A percentile compares a stretch with the other conserved stretches of the same genome.
Conservation (phyloP, 1,140 invertebrate species). For the Nebria ingens region DNA sequence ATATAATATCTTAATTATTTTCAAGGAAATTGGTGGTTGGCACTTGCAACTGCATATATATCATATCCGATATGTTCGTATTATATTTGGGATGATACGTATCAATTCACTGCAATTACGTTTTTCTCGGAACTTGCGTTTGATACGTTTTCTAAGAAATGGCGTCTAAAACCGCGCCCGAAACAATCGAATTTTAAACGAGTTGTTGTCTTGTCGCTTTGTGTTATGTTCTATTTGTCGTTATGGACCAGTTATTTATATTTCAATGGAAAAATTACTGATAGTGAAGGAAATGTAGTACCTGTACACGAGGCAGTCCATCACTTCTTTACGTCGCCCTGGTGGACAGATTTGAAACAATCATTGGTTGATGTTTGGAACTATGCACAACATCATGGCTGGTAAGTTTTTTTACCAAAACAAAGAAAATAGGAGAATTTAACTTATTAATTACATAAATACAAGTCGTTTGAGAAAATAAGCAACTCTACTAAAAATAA, state of each 20-base stretch:
- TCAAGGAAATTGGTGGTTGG: constrained; percentile 38
- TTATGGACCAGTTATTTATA: constrained; percentile 73
- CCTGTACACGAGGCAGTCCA: constrained; percentile 76
- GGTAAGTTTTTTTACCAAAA: constrained; percentile 44
- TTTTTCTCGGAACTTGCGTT: constrained; percentile 53
- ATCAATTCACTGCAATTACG: constrained; percentile 55
- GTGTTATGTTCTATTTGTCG: constrained; percentile 55
- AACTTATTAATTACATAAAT: too few relatives aligned
- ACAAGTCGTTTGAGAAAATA: too few relatives aligned
- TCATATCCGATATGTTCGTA: constrained; percentile 51
- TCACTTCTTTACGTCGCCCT: constrained; percentile 84
- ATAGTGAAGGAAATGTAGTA: constrained; percentile 78
- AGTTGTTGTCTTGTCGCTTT: constrained; percentile 43
- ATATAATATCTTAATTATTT: background rate
- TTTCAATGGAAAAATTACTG: constrained; percentile 80
- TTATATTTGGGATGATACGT: constrained; percentile 54
- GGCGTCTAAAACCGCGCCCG: constrained; percentile 53
- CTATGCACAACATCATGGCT: constrained; percentile 69
- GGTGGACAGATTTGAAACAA: constrained; percentile 63
- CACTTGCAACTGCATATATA: constrained; percentile 57
- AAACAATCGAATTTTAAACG: constrained; percentile 35
- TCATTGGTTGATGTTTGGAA: constrained; percentile 60
- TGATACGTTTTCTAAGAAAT: constrained; percentile 63
- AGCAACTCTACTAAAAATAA: too few relatives aligned
- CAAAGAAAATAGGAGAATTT: too few relatives aligned